Conservation (phyloP, 1,140 invertebrate genomes). For the Leptonema lineaticorne region DNA sequence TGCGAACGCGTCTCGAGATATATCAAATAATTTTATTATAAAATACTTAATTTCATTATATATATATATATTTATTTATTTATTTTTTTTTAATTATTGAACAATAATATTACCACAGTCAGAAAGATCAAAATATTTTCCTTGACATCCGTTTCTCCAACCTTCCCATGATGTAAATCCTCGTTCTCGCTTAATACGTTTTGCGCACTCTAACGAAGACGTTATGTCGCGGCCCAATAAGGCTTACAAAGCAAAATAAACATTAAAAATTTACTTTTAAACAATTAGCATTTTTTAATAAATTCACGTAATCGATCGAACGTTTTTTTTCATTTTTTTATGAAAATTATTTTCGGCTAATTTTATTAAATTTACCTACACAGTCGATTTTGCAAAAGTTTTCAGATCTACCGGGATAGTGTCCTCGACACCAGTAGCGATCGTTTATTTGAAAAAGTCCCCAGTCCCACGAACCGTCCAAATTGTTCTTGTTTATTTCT, state of each 20-base stretch:
- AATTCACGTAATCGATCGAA: too few species aligned
- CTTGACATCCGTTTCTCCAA: constrained; percentile 2
- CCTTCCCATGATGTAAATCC: constrained; percentile 1
- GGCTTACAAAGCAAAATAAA: neutral
- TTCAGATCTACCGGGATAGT: constrained; percentile 39
- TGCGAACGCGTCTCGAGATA: too few species aligned
- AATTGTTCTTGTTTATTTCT: constrained; percentile 51
- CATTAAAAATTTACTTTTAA: neutral
- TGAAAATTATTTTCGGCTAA: neutral
- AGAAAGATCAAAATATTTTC: constrained; percentile 16
- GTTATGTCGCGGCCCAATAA: neutral
- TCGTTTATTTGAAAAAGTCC: constrained; percentile 63
- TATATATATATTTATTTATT: neutral
- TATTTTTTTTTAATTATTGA: neutral
- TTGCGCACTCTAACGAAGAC: neutral
- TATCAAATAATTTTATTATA: neutral
- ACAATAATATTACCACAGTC: neutral
- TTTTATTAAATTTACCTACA: constrained; percentile 39
- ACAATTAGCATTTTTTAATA: neutral
- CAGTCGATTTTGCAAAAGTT: constrained; percentile 44
- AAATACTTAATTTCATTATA: neutral
- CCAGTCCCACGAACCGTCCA: constrained; percentile 58
- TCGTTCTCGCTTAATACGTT: neutral
- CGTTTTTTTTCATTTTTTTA: neutral
- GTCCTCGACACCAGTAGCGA: constrained; percentile 56